Evolutionary conservation across 2,113 vertebrate species (phyloP).

Genomic region (Centropristis striata): DNA sequence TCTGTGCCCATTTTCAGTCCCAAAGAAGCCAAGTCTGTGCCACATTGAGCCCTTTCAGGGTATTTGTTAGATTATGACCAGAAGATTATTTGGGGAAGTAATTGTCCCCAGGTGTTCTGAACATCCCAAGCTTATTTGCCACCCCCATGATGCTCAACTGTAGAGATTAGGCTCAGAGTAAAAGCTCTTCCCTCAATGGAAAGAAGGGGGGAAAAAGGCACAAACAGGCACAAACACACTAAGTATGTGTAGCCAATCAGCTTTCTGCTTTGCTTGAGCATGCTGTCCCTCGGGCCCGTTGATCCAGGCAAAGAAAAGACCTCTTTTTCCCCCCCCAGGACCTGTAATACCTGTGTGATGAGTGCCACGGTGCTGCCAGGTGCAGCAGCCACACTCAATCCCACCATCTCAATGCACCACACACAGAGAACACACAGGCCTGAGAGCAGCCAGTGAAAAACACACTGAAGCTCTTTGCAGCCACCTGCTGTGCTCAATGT

Average conservation of each 20-base stretch:
- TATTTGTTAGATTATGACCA: slow-evolving; percentile 63
- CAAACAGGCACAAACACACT: slow-evolving; percentile 66
- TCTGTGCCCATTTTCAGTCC: not conserved
- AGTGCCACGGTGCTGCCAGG: slow-evolving; percentile 56
- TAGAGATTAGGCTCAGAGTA: slow-evolving; percentile 74
- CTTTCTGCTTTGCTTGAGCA: slow-evolving; percentile 71
- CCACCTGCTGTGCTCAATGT: slow-evolving; percentile 78
- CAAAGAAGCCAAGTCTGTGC: slow-evolving; percentile 30
- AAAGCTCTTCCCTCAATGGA: slow-evolving; percentile 67
- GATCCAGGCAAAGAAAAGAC: slow-evolving; percentile 72
- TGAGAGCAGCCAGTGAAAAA: slow-evolving; percentile 19
- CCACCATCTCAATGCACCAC: slow-evolving; percentile 42
- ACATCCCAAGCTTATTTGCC: slow-evolving; percentile 73
- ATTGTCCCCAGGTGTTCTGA: slow-evolving; percentile 74
- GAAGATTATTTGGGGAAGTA: slow-evolving; percentile 68
- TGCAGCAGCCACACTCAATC: slow-evolving; percentile 57
- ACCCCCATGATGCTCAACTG: slow-evolving; percentile 63
- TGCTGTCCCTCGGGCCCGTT: slow-evolving; percentile 67
- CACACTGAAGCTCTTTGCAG: slow-evolving; percentile 78
- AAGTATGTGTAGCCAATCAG: slow-evolving; percentile 82
- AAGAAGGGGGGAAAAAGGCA: slow-evolving; percentile 14
- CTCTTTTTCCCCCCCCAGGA: slow-evolving; percentile 47
- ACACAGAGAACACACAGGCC: slow-evolving; percentile 41
- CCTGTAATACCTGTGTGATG: slow-evolving; percentile 80
- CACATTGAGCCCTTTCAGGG: slow-evolving; percentile 24